Evolutionary conservation across 2,888 invertebrate species (phyloP).

Genomic region (Aromia moschata): DNA sequence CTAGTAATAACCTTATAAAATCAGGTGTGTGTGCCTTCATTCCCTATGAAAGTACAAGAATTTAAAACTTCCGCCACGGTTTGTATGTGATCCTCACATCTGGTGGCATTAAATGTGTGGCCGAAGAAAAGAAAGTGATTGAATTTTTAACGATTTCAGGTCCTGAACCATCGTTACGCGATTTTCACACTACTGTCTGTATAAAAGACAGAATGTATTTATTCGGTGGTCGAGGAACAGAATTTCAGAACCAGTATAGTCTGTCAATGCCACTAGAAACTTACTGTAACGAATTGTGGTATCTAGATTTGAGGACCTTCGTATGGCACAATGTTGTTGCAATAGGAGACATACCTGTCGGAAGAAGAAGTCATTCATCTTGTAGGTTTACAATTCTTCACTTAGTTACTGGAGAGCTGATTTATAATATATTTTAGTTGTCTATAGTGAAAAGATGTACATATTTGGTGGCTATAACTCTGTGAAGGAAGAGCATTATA

Average conservation of each 20-base stretch:
- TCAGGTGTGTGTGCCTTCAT: too few species aligned
- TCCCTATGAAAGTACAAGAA: too few species aligned
- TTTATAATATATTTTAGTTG: conserved; percentile 73
- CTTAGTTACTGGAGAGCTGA: too few species aligned
- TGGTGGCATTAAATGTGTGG: background rate
- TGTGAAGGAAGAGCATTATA: conserved; percentile 77
- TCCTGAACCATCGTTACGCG: conserved; percentile 69
- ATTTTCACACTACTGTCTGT: conserved; percentile 88
- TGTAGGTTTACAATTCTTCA: conserved; percentile 78
- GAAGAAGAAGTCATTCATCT: conserved; percentile 90
- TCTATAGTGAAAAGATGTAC: conserved; percentile 79
- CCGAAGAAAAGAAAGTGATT: too few species aligned
- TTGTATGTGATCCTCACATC: too few species aligned
- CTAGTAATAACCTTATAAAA: too few species aligned
- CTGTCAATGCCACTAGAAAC: conserved; percentile 75
- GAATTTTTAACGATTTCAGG: too few species aligned
- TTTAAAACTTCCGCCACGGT: too few species aligned
- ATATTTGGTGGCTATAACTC: conserved; percentile 94
- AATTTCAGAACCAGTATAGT: conserved; percentile 64
- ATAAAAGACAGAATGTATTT: conserved; percentile 84
- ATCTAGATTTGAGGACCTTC: conserved; percentile 75
- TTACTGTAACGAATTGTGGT: conserved; percentile 81
- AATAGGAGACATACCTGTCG: conserved; percentile 75
- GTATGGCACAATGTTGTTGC: conserved; percentile 74
- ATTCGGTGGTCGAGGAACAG: conserved; percentile 83